Evolutionary conservation across 2,888 invertebrate genomes (phyloP).

Genomic region (Parnassius glacialis): DNA sequence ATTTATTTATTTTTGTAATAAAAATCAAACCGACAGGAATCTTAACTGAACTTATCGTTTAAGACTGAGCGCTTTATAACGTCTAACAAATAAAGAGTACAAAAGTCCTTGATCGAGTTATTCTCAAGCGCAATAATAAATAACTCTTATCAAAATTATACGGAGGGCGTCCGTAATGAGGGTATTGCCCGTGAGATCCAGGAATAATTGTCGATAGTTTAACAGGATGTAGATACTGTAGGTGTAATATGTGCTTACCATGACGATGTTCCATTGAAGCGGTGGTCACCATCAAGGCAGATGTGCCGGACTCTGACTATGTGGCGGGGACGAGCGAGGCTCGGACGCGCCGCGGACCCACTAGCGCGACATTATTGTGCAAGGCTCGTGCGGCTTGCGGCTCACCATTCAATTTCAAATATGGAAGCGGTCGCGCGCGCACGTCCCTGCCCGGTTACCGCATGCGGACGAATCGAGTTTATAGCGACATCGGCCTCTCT

Average conservation of each 20-base stretch:
- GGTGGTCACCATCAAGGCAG: constrained; percentile 36
- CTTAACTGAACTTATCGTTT: no score
- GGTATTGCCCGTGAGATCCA: constrained; percentile 7
- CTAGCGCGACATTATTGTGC: constrained; percentile 70
- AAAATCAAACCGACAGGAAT: no score
- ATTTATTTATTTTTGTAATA: no score
- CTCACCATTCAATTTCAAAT: constrained; percentile 77
- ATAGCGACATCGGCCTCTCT: constrained; percentile 17
- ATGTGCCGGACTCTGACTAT: background rate
- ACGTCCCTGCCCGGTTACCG: constrained; percentile 60
- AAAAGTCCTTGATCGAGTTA: constrained; percentile 23
- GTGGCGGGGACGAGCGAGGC: constrained; percentile 38
- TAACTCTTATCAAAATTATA: constrained; percentile 18
- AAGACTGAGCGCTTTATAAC: no score
- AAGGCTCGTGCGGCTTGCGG: constrained; percentile 65
- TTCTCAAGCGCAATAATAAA: constrained; percentile 16
- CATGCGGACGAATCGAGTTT: constrained; percentile 52
- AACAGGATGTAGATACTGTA: background rate
- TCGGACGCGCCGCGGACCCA: constrained; percentile 42
- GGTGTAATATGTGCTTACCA: constrained; percentile 31
- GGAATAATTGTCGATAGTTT: constrained; percentile 3
- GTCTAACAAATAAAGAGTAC: constrained; percentile 8
- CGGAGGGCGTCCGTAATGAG: constrained; percentile 7
- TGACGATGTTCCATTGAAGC: constrained; percentile 40
- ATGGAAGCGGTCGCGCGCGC: constrained; percentile 66